Evolutionary conservation across 2,113 vertebrate species (phyloP).

Genomic region (Fulmarus glacialis): DNA sequence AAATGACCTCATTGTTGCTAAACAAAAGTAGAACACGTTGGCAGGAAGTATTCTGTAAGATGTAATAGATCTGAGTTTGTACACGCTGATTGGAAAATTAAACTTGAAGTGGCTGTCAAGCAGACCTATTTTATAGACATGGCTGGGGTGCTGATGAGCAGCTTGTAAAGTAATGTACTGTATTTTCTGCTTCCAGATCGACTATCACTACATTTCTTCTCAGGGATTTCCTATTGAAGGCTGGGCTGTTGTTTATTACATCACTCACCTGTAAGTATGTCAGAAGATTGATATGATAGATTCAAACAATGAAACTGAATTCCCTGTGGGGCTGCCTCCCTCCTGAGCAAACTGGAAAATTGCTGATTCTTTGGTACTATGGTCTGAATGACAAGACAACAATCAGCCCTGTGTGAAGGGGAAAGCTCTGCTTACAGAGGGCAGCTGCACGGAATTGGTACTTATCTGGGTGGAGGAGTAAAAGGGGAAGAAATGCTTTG

Average conservation of each 20-base stretch:
- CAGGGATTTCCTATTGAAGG: slow-evolving; percentile 88
- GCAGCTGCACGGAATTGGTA: slow-evolving; percentile 45
- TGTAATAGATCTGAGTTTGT: not conserved
- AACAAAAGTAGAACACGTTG: not conserved
- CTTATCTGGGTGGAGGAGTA: not conserved
- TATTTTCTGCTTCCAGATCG: slow-evolving; percentile 77
- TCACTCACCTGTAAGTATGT: slow-evolving; percentile 86
- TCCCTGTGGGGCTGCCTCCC: not conserved
- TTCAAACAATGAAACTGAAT: not conserved
- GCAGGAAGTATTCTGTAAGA: not conserved
- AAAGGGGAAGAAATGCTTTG: not conserved
- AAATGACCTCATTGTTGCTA: not conserved
- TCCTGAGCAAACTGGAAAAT: not conserved
- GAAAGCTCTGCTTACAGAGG: not conserved
- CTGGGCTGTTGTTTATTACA: slow-evolving; percentile 91
- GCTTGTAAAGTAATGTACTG: not conserved
- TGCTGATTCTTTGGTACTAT: not conserved
- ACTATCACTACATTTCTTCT: slow-evolving; percentile 90
- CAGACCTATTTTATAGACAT: not conserved
- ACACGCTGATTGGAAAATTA: not conserved
- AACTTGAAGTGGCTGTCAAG: not conserved
- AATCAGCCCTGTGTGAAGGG: not conserved
- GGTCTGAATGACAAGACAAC: not conserved
- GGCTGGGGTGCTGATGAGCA: not conserved
- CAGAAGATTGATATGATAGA: not conserved